A percentile compares a stretch with the other conserved stretches of the same genome.
Evolutionary conservation across 1,140 invertebrate species (phyloP).

Genomic region (Coptotermes formosanus): DNA sequence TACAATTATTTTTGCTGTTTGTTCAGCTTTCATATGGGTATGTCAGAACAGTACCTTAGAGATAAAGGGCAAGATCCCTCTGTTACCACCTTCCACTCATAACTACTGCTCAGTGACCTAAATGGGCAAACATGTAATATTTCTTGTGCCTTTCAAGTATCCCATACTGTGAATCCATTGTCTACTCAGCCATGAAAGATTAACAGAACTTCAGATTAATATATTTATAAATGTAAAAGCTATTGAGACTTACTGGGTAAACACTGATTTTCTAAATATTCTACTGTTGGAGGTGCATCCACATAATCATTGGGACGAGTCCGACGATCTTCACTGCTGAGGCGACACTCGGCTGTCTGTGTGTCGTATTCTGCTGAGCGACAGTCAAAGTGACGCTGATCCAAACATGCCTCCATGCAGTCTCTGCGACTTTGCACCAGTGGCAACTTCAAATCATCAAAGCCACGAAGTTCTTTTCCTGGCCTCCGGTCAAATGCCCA

Average conservation of each 20-base stretch:
- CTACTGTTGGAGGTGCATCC: constrained; percentile 46
- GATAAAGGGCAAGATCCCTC: too few species aligned
- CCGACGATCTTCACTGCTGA: constrained; percentile 49
- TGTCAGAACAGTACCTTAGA: too few species aligned
- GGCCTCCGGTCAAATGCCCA: constrained; percentile 55
- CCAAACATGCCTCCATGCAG: constrained; percentile 51
- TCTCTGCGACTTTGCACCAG: constrained; percentile 49
- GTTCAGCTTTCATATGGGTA: too few species aligned
- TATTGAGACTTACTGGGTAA: constrained; percentile 37
- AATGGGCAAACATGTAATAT: too few species aligned
- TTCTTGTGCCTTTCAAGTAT: too few species aligned
- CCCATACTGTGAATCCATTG: too few species aligned
- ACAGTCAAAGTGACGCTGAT: constrained; percentile 47
- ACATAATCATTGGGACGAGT: constrained; percentile 46
- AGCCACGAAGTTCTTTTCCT: constrained; percentile 48
- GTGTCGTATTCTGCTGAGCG: constrained; percentile 53
- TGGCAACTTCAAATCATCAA: constrained; percentile 45
- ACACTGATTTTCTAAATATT: constrained; percentile 56
- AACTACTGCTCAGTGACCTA: too few species aligned
- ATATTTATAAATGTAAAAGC: background rate
- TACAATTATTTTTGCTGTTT: too few species aligned
- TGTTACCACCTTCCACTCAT: too few species aligned
- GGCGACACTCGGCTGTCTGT: constrained; percentile 47
- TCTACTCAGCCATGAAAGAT: too few species aligned
- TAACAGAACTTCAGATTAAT: too few species aligned